These are phyloP conservation scores for Lamellibrachia satsuma DNA, from an alignment of 2,888 invertebrate species.

Conservation along the genomic window DNA sequence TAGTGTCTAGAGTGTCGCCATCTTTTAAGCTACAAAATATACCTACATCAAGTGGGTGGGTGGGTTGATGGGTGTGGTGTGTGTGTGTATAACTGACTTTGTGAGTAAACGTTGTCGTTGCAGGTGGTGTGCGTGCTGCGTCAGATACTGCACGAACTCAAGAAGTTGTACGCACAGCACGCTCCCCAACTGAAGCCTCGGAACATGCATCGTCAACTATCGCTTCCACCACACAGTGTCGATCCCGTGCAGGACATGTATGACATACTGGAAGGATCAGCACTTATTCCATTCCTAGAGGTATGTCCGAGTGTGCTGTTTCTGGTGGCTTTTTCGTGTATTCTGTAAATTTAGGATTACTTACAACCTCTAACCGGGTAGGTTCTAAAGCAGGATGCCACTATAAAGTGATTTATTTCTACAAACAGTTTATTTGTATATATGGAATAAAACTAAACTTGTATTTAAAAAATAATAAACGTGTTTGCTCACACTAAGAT, in stretches of 20 bases:
- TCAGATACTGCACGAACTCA: conserved; percentile 52
- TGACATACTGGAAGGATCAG: conserved; percentile 57
- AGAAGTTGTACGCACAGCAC: conserved; percentile 49
- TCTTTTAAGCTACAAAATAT: not conserved
- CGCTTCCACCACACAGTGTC: conserved; percentile 37
- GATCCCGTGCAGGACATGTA: conserved; percentile 55
- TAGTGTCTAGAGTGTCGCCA: no score
- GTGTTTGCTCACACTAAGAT: not conserved
- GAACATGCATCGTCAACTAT: conserved; percentile 20
- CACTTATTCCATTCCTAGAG: conserved; percentile 58
- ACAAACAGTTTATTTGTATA: conserved; percentile 9
- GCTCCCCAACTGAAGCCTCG: conserved; percentile 49
- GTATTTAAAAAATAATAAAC: not conserved
- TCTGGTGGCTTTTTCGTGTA: not conserved
- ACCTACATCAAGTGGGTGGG: not conserved
- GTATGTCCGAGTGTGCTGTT: conserved; percentile 38
- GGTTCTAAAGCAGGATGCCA: not conserved
- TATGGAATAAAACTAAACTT: no score
- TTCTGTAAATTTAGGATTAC: not conserved
- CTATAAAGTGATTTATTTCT: not conserved
- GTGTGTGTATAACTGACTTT: not conserved
- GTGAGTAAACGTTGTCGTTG: not conserved
- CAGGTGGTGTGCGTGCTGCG: conserved; percentile 42
- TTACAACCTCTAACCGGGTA: not conserved
- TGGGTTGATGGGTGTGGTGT: not conserved